A percentile compares a stretch with the other conserved stretches of the same genome.
Conservation (phyloP, 2,888 invertebrate genomes). For the Polylopha cassiicola region DNA sequence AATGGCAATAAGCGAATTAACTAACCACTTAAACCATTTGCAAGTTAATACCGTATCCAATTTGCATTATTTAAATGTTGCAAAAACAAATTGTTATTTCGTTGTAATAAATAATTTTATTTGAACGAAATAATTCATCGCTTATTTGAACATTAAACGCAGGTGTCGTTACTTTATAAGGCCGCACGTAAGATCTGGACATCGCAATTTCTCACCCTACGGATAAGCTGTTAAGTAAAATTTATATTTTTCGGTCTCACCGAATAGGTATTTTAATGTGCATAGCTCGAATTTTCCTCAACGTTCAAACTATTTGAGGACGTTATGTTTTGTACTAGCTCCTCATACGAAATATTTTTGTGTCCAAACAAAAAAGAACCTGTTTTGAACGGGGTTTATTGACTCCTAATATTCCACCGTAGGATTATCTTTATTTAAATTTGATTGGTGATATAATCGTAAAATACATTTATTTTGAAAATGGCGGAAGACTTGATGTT, state of each 20-base stretch:
- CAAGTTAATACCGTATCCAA: too few relatives aligned
- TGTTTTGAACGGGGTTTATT: conserved; percentile 65
- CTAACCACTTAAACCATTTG: too few relatives aligned
- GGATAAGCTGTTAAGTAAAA: conserved; percentile 2
- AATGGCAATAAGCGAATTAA: too few relatives aligned
- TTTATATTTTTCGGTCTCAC: conserved; percentile 12
- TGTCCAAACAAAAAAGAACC: conserved; percentile 67
- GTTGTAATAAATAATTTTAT: conserved; percentile 15
- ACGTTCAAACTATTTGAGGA: conserved; percentile 12
- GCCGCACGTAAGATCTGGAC: conserved; percentile 8
- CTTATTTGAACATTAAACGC: conserved; percentile 16
- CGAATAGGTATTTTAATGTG: conserved; percentile 11
- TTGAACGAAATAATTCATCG: conserved; percentile 7
- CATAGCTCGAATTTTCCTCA: conserved; percentile 10
- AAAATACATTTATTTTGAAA: conserved; percentile 25
- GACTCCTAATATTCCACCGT: conserved; percentile 63
- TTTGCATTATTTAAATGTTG: too few relatives aligned
- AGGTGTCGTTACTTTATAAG: conserved; percentile 17
- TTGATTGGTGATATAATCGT: conserved; percentile 28
- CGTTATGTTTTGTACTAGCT: conserved; percentile 21
- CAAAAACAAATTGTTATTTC: too few relatives aligned
- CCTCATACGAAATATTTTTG: conserved; percentile 66
- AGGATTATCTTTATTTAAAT: conserved; percentile 40
- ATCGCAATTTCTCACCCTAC: conserved; percentile 12
- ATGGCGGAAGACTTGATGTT: too few relatives aligned